phyloP scores from a whole-genome alignment of 92 coral and sea anemone species.

The Parazoanthus atlanticus region DNA sequence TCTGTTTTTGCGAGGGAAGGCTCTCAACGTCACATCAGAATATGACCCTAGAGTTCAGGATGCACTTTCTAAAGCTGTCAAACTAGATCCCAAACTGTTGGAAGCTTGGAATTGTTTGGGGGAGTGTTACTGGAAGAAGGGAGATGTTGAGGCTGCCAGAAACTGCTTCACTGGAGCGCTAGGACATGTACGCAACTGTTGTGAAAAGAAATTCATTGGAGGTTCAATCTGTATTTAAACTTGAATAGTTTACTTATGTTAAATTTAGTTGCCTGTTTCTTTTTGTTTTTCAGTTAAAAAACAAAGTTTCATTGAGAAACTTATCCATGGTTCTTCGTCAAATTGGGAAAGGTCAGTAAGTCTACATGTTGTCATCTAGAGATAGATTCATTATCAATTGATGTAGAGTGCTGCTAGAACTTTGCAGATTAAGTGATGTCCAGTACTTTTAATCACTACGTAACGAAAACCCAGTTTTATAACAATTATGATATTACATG shows the following conservation, averaged over 20 bases:
- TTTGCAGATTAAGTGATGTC: no score
- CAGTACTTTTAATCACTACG: no score
- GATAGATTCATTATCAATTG: background rate
- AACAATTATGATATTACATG: no score
- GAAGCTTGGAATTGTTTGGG: conserved; percentile 99
- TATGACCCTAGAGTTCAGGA: conserved; percentile 90
- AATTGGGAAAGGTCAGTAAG: conserved; percentile 84
- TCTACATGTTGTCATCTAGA: background rate
- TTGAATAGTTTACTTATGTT: background rate
- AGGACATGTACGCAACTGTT: conserved; percentile 73
- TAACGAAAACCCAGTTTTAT: no score
- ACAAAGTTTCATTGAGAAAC: conserved; percentile 86
- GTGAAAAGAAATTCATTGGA: no score
- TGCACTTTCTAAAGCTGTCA: conserved; percentile 93
- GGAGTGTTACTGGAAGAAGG: conserved; percentile 97
- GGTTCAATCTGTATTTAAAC: no score
- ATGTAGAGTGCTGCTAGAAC: no score
- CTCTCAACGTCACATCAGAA: conserved; percentile 83
- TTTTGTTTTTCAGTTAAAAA: conserved; percentile 69
- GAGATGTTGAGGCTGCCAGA: conserved; percentile 89
- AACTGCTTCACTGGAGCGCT: conserved; percentile 96
- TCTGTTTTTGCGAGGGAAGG: conserved; percentile 88
- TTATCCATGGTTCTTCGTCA: conserved; percentile 98
- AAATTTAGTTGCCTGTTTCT: background rate
- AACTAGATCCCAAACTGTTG: conserved; percentile 86